Base-by-base conservation (phyloP, 2,797 vertebrate genomes). In the Holocentrus rufus region DNA sequence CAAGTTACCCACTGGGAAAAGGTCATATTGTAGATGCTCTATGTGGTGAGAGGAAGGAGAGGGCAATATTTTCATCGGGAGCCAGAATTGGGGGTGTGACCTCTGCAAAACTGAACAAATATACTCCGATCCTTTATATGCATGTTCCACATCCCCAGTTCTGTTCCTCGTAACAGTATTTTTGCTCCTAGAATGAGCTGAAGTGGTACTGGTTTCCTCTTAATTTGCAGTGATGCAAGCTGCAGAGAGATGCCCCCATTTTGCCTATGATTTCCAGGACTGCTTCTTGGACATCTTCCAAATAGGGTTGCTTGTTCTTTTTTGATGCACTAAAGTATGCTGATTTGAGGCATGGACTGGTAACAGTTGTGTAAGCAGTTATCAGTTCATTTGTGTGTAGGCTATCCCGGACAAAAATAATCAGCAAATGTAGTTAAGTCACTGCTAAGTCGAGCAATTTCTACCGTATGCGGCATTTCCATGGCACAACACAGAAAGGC, bases 311-410 rank as follows among this genome's bases (percentile, higher is more conserved):
- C 70, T 79, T 30, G 54, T 56, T 56, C 54, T 56, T 56, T 31
- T 87, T 78, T 77, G 59, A 86, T 57, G 75, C 47, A 67, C 59
- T 81, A 83, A 82, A 79, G 77, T 77, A 79, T 55, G 60, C 44
- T 14, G 58, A 78, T 71, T 83, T 73, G 55, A 72, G 58, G 47
- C 23, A 73, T 14, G 62, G 61, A 76, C 66, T 78, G 62, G 61
- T 50, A 75, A 77, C 31, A 76, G 68, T 77, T 79, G 77, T 74
- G 58, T 61, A 70, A 73, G 49, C 62, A 63, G 47, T 72, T 76
- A 77, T 74, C 58, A 77, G 59, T 60, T 54, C 72, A 76, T 60
- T 2, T 7, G 10, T n/a, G n/a, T 44, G 39, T 20, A 54, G 34
- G 31, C n/a, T 55, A 52, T 63, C 79, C 42, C 73, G 69, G 31